Base-by-base conservation (phyloP, 2,888 invertebrate genomes). In the Spilosoma lubricipeda region DNA sequence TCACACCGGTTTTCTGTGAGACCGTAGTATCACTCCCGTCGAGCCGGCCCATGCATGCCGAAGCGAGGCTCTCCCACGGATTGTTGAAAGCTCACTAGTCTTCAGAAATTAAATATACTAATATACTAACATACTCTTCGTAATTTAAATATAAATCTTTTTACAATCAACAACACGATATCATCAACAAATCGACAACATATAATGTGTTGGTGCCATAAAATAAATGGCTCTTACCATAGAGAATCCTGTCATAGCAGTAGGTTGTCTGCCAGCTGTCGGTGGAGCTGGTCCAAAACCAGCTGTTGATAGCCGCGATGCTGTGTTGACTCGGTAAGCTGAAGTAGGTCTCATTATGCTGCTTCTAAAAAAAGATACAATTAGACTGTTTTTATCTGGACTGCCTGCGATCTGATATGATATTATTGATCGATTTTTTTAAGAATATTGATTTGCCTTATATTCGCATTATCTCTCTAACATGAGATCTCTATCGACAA, bases 321-420 rank as follows among this genome's bases (percentile, higher is more conserved):
- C 95, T 1, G 96, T 96, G 63, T 91, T 92, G 2, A 95, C 96
- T 45, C 96, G 88, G 80, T 96, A 96, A 0, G 96, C 96, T 76
- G 96, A 96, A 9, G 93, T 90, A 2, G 96, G 96, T 64, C 96
- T 89, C 96, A 96, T 96, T 56, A 84, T 91, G 77, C 91, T 90
- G 81, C 91, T 94, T 83, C 95, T 94, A 75, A 13, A 20, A 45
- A 63, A 71, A 7, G 42, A 42, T 27, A 0, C 36, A n/a, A 56
- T 56, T 11, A 36, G n/a, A 23, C 11, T 39, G 23, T 23, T 36
- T 59, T 15, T 59, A 13, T 27, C 8, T 59, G 3, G 27, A 59
- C 23, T 11, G 27, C n/a, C 27, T 59, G 13, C 59, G n/a, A 59
- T 8, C 2, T 1, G 3, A 9, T 23, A 52, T 9, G 15, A 15